Evolutionary conservation across 2,888 invertebrate genomes (phyloP), one percentile per base, ranked within the genome.

Genomic region (Drosophila aldrichi): DNA sequence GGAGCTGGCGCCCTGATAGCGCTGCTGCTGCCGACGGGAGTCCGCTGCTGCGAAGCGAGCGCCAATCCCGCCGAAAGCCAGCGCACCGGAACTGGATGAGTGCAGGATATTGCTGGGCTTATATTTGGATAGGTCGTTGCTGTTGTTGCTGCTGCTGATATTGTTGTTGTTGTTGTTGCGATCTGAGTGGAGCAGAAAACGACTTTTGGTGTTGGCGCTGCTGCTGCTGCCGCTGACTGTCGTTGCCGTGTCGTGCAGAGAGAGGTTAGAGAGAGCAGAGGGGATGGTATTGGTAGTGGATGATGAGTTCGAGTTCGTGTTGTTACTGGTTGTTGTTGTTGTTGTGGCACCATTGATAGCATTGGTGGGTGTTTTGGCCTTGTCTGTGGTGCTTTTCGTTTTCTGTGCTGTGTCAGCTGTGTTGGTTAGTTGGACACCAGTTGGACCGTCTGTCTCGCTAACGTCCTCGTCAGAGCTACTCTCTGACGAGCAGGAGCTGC

Each of bases 51-150:
- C 91, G 40, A 91, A 73, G 34, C 92, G 92, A 16, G 92, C 92
- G 10, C 91, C 90, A 40, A 92, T 92, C 56, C 91, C 92, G 32
- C 91, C 91, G 54, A 91, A 91, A 43, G 92, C 92, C 44, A 91
- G 76, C 32, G 91, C 88, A 48, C 90, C 89, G 34, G 92, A 92
- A 66, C 91, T 92, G 63, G 90, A 82, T 55, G 91, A 92, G 79
- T 92, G 91, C 86, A 82, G 74, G n/a, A 91, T 76, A 59, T 86
- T 89, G 73, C 79, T 68, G 61, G 91, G 91, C 63, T 75, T 81
- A 61, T 92, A 91, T 63, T 92, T 92, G 74, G 92, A 77, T 54
- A 91, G 89, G 77, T 91, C 92, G 76, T 82, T 90, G 79, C 77
- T 38, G 40, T n/a, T 38, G 38, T 82, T 90, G 79, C 74, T 36